Conservation (phyloP, 1,140 invertebrate species). For the Nixonia krombeini region DNA sequence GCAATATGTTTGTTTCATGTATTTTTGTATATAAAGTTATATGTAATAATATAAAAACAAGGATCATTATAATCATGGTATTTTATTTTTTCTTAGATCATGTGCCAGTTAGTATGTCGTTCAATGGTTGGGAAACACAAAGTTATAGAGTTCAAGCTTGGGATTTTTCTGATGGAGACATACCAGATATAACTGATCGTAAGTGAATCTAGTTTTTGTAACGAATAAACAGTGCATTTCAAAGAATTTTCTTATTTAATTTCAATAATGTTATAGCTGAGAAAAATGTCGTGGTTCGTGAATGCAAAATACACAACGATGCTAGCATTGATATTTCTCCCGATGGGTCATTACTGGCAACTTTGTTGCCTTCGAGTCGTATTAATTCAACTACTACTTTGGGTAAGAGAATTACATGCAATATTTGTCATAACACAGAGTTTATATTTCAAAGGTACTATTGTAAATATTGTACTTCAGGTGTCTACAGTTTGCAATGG, state of each 20-base stretch:
- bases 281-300: slow-evolving; percentile 83
- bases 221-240: neutral
- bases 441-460: too few species aligned
- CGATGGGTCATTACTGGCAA: slow-evolving; percentile 84
- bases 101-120: slow-evolving; percentile 50
- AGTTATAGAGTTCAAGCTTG: slow-evolving; percentile 86
- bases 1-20: too few species aligned
- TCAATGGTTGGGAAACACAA: slow-evolving; percentile 55
- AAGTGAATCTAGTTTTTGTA: slow-evolving; percentile 55
- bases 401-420: too few species aligned
- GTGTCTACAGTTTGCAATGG: slow-evolving; percentile 84
- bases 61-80: neutral
- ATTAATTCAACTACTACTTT: slow-evolving; percentile 77
- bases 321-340: slow-evolving; percentile 88
- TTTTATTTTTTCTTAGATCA: slow-evolving; percentile 39
- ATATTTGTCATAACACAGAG: too few species aligned
- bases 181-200: slow-evolving; percentile 85
- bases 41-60: too few species aligned
- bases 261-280: slow-evolving; percentile 71
- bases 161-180: slow-evolving; percentile 81
- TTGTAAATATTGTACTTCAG: slow-evolving; percentile 62
- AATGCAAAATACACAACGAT: slow-evolving; percentile 90
- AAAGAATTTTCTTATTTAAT: too few species aligned
- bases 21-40: too few species aligned
- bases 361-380: slow-evolving; percentile 78